Evolutionary conservation across 2,888 invertebrate genomes (phyloP).

Genomic region (Rhagophthalmus giganteus): DNA sequence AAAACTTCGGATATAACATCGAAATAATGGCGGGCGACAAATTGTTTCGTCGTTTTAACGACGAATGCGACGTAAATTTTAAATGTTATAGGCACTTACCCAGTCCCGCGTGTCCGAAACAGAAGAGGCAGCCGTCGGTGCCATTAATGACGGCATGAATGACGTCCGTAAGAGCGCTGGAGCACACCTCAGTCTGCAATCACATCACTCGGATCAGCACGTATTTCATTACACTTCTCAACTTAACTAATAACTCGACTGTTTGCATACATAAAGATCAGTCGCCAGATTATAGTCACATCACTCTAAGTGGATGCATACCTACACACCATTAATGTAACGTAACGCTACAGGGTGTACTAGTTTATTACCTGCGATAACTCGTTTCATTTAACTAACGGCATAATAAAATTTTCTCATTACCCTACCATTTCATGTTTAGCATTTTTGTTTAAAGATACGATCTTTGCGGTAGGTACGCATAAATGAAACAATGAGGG

Average conservation of each 20-base stretch:
- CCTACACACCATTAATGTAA: conserved; percentile 15
- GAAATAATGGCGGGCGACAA: too few species aligned
- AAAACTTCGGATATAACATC: not conserved
- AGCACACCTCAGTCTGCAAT: conserved; percentile 87
- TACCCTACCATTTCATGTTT: conserved; percentile 19
- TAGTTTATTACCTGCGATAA: conserved; percentile 21
- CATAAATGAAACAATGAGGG: not conserved
- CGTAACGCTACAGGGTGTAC: conserved; percentile 15
- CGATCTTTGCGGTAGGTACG: conserved; percentile 5
- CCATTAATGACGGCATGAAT: conserved; percentile 94
- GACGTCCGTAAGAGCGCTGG: conserved; percentile 89
- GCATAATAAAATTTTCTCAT: conserved; percentile 27
- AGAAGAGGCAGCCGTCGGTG: conserved; percentile 88
- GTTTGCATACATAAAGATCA: conserved; percentile 32
- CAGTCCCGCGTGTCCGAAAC: conserved; percentile 85
- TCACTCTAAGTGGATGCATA: conserved; percentile 26
- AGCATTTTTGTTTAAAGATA: conserved; percentile 9
- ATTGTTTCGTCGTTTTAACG: not conserved
- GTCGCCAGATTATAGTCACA: conserved; percentile 25
- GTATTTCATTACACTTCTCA: conserved; percentile 36
- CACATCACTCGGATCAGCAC: conserved; percentile 33
- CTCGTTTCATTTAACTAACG: conserved; percentile 25
- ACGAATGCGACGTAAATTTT: not conserved
- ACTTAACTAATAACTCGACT: conserved; percentile 34
- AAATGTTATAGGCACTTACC: conserved; percentile 59